Base-by-base conservation (phyloP, 2,113 vertebrate species). In the Syngnathus floridae region DNA sequence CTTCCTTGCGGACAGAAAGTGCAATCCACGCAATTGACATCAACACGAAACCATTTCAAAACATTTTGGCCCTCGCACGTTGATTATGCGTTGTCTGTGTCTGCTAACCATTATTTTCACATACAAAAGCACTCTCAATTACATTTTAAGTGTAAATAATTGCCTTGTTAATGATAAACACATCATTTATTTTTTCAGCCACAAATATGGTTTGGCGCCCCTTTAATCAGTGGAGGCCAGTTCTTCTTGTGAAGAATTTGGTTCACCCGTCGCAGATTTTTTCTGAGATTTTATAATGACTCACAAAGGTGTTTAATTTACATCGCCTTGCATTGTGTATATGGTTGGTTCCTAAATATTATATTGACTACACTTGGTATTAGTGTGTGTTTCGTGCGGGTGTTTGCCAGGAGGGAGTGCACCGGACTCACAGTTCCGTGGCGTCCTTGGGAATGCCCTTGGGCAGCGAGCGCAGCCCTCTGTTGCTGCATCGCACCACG, bases 381-480 rank as follows among this genome's bases (percentile, higher is more conserved):
- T 46, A 46, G 5, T 56, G 5, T n/a, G 19, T n/a, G 10, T 37
- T 58, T 7, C 0, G 52, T 54, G 54, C 35, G 40, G 11, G 62
- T 52, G 61, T 40, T 66, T 21, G 21, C 52, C 22, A 37, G 7
- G 55, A 17, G 64, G 1, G 38, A 43, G 70, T 19, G 16, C 12
- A 62, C 4, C 55, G 63, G 69, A 93, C 97, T 96, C 82, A 99
- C 97, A 99, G 91, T 87, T 99, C 96, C 0, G 95, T 99, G 80
- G 95, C 92, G 14, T 98, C 97, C 88, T 94, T 98, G 86, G 95
- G 96, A 83, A 98, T 92, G 79, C 94, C 94, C 86, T 88, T 98
- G 81, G 97, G 96, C 72, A 98, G 88, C 4, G 86, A 49, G 21
- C 83, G 90, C 70, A 98, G 90, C 38, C 93, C 95, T 78, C 89